Conservation (phyloP, 2,797 vertebrate species). For the Lutjanus campechanus region DNA sequence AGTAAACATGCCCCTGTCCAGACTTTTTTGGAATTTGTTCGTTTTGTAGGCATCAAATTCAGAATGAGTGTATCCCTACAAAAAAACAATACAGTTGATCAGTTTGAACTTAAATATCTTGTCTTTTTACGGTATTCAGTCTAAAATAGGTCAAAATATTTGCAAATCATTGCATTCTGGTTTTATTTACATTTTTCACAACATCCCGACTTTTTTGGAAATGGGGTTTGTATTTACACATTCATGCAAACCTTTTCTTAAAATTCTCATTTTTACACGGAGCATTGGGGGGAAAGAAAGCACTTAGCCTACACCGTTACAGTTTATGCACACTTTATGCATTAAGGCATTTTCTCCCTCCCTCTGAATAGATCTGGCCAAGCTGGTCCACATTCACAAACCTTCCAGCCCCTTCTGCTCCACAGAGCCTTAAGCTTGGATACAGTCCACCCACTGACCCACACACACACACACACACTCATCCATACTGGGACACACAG, state of each 20-base stretch:
- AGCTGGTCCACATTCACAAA: conserved; percentile 45
- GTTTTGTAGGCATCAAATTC: too few species aligned
- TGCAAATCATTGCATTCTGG: too few species aligned
- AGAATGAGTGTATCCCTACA: too few species aligned
- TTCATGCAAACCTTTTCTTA: background rate
- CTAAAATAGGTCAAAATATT: too few species aligned
- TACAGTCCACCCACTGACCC: conserved; percentile 49
- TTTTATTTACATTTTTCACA: too few species aligned
- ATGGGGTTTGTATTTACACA: conserved; percentile 1
- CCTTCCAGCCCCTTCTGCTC: conserved; percentile 39
- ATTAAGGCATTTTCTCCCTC: conserved; percentile 25
- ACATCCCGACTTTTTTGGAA: too few species aligned
- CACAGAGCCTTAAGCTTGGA: conserved; percentile 51
- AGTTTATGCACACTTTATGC: conserved; percentile 39
- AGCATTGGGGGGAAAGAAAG: conserved; percentile 11
- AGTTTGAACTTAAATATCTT: too few species aligned
- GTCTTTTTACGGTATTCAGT: too few species aligned
- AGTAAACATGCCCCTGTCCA: too few species aligned
- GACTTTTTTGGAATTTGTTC: too few species aligned
- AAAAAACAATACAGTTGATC: too few species aligned
- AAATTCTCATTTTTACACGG: background rate
- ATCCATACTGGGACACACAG: conserved; percentile 12
- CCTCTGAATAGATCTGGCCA: conserved; percentile 37
- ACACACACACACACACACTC: conserved; percentile 28
- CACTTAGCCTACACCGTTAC: conserved; percentile 2